These are phyloP conservation scores for Fregetta grallaria DNA, from an alignment of 2,113 vertebrate species.

Conservation along the genomic window DNA sequence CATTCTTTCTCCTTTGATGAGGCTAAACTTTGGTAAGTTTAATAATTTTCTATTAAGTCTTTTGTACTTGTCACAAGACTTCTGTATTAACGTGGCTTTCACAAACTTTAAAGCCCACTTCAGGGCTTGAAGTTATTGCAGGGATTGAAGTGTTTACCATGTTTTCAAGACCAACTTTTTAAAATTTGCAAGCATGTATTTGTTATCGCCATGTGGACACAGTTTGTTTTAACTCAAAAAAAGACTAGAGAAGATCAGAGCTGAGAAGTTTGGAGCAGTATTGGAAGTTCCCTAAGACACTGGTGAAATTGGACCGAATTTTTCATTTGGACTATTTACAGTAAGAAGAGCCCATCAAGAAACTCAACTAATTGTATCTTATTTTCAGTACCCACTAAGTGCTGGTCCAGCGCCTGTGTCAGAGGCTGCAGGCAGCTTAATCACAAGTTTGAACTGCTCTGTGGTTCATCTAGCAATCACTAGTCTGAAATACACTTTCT, in stretches of 20 bases:
- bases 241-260: background rate
- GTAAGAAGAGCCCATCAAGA: background rate
- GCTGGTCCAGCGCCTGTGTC: background rate
- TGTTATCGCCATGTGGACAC: background rate
- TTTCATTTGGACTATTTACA: background rate
- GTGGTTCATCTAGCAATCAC: background rate
- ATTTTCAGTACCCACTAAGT: background rate
- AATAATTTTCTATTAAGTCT: background rate
- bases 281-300: background rate
- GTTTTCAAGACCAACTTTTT: background rate
- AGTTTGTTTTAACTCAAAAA: background rate
- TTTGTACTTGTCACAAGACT: background rate
- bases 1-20: slow-evolving; percentile 90
- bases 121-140: background rate
- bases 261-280: background rate
- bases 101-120: background rate
- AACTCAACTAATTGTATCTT: background rate
- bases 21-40: slow-evolving; percentile 88
- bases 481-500: background rate
- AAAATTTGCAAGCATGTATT: background rate
- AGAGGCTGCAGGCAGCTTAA: background rate
- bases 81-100: background rate
- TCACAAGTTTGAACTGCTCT: background rate
- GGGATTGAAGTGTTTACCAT: background rate
- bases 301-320: background rate